Conservation (phyloP, 2,888 invertebrate genomes). For the Lordiphosa fenestrarum region DNA sequence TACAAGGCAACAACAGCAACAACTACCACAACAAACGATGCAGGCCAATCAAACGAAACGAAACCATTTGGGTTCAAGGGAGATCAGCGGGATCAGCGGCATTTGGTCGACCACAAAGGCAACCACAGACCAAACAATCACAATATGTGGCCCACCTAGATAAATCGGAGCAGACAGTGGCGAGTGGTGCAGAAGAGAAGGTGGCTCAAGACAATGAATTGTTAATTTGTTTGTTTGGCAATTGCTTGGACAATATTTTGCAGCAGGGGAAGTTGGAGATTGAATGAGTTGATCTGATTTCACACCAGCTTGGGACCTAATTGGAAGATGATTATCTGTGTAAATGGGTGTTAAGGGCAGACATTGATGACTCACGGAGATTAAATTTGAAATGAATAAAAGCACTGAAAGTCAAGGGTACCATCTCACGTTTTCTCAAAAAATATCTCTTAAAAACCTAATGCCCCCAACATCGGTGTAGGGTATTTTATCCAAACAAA, state of each 20-base stretch:
- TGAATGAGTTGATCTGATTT: slow-evolving; percentile 6
- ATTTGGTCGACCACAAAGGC: slow-evolving; percentile 40
- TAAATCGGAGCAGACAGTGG: slow-evolving; percentile 37
- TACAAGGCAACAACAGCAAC: slow-evolving; percentile 38
- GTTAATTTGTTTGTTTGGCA: slow-evolving; percentile 53
- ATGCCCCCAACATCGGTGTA: not conserved
- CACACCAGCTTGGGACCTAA: not conserved
- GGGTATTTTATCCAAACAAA: slow-evolving; percentile 5
- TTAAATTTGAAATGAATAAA: no score
- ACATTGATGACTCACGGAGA: no score
- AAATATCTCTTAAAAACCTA: no score
- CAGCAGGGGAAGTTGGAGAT: slow-evolving; percentile 6
- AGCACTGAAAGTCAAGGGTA: no score
- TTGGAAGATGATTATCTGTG: no score
- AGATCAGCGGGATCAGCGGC: slow-evolving; percentile 40
- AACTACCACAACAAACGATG: slow-evolving; percentile 23
- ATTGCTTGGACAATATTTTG: slow-evolving; percentile 28
- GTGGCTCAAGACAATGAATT: slow-evolving; percentile 56
- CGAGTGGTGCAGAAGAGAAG: not conserved
- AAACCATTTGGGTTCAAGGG: slow-evolving; percentile 30
- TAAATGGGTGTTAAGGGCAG: not conserved
- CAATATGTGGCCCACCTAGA: slow-evolving; percentile 56
- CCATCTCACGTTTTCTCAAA: no score
- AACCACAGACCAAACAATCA: slow-evolving; percentile 43
- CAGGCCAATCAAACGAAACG: slow-evolving; percentile 34